phyloP scores from a whole-genome alignment of 2,113 vertebrate species.

The Rhinichthys klamathensis region DNA sequence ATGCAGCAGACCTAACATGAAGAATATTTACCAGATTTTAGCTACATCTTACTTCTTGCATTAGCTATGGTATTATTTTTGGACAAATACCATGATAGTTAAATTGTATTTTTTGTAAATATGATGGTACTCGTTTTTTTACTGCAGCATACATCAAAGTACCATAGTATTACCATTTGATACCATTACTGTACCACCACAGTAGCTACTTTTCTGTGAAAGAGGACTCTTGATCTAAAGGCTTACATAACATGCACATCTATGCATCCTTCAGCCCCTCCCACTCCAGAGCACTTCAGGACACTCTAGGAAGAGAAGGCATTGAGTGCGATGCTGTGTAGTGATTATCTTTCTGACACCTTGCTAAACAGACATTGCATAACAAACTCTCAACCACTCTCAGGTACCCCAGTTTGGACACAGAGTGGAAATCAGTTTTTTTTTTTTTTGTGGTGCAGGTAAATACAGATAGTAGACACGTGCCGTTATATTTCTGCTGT shows the following conservation, averaged over 20 bases:
- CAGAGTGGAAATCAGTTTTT: neutral
- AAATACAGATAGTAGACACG: neutral
- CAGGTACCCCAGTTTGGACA: constrained; percentile 4
- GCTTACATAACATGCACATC: neutral
- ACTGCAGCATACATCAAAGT: neutral
- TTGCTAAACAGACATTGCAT: constrained; percentile 25
- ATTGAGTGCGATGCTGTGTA: neutral
- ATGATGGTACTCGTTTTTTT: neutral
- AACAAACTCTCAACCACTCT: constrained; percentile 3
- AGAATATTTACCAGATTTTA: neutral
- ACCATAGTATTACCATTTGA: neutral
- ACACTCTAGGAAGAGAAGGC: constrained; percentile 30
- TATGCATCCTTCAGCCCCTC: neutral
- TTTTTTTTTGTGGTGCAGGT: neutral
- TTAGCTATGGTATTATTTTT: neutral
- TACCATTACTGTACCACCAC: neutral
- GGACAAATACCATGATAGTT: neutral
- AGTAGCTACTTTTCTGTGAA: neutral
- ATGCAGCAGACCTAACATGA: neutral
- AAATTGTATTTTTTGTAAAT: neutral
- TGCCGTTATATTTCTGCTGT: neutral
- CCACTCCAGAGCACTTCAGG: constrained; percentile 25
- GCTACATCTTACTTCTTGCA: neutral
- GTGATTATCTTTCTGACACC: constrained; percentile 30
- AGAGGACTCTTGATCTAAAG: constrained; percentile 19